Percentiles rank a stretch among this genome's conserved stretches.
Evolutionary conservation across 2,113 vertebrate genomes (phyloP).

Genomic region (Saimiri boliviensis): DNA sequence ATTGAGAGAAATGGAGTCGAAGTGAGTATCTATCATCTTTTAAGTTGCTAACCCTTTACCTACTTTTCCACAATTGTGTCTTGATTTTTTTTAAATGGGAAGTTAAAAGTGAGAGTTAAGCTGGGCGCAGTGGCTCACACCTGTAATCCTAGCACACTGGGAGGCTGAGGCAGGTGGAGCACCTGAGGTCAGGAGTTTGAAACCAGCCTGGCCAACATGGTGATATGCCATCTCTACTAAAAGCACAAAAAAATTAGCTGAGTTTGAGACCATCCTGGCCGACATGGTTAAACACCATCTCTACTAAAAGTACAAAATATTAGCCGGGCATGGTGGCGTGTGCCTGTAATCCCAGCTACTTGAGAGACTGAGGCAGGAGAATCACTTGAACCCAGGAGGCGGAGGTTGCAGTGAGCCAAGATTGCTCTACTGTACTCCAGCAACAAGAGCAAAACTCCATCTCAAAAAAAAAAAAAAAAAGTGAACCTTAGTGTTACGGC

Average conservation of each 20-base stretch:
- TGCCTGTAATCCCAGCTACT: not conserved
- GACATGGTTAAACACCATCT: not conserved
- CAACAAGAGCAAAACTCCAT: not conserved
- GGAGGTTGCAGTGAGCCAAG: not conserved
- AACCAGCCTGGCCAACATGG: not conserved
- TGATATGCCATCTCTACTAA: not conserved
- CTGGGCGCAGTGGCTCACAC: not conserved
- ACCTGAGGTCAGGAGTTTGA: not conserved
- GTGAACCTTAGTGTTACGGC: not conserved
- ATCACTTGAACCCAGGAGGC: not conserved
- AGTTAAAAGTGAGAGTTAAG: not conserved
- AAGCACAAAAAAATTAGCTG: too few relatives aligned
- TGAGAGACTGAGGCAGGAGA: not conserved
- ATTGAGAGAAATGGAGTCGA: slow-evolving; percentile 97
- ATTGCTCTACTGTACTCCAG: not conserved
- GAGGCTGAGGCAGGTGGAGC: not conserved
- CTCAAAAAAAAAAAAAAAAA: not conserved
- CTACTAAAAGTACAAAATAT: not conserved
- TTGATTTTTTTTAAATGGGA: not conserved
- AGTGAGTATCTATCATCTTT: slow-evolving; percentile 85
- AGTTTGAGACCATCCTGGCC: not conserved
- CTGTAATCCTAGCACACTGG: not conserved
- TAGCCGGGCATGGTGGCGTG: not conserved
- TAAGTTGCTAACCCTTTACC: not conserved
- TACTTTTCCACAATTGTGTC: not conserved